Conservation (phyloP, 2,888 invertebrate genomes). For the Dicyrtoma fusca region DNA sequence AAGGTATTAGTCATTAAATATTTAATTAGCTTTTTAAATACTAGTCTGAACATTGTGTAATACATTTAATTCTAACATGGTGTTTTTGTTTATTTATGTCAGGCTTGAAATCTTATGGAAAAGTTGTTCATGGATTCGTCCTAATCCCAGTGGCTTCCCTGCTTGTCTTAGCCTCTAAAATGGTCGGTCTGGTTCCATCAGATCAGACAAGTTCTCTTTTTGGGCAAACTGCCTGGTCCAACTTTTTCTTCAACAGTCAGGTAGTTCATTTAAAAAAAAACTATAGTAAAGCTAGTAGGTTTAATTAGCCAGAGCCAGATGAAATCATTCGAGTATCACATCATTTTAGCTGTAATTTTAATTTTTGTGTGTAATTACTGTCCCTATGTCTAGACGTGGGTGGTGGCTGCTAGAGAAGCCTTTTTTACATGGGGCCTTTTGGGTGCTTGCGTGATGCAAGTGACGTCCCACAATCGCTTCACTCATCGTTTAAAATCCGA, state of each 20-base stretch:
- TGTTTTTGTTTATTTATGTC: conserved; percentile 38
- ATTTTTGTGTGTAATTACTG: neutral
- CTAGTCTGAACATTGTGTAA: neutral
- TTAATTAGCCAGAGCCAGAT: too few relatives aligned
- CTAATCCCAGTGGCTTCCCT: conserved; percentile 77
- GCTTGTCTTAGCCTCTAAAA: conserved; percentile 73
- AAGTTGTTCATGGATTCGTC: conserved; percentile 79
- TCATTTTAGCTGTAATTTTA: neutral
- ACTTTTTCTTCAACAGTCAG: conserved; percentile 81
- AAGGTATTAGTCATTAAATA: conserved; percentile 63
- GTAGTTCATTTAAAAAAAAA: conserved; percentile 62
- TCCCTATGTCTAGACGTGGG: conserved; percentile 73
- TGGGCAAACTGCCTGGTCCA: conserved; percentile 78
- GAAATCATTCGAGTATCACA: too few relatives aligned
- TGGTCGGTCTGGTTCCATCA: conserved; percentile 73
- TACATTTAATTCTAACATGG: neutral
- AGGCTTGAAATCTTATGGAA: conserved; percentile 79
- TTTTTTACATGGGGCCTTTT: conserved; percentile 87
- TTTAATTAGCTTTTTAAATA: neutral
- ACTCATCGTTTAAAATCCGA: conserved; percentile 68
- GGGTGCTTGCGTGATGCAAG: conserved; percentile 78
- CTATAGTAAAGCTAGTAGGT: too few relatives aligned
- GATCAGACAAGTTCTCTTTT: conserved; percentile 67
- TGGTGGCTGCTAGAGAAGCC: conserved; percentile 84
- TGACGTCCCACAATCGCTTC: conserved; percentile 68